A percentile compares a stretch with the other conserved stretches of the same genome.
Conservation (phyloP, 2,113 vertebrate genomes). For the Perca schrenkii region DNA sequence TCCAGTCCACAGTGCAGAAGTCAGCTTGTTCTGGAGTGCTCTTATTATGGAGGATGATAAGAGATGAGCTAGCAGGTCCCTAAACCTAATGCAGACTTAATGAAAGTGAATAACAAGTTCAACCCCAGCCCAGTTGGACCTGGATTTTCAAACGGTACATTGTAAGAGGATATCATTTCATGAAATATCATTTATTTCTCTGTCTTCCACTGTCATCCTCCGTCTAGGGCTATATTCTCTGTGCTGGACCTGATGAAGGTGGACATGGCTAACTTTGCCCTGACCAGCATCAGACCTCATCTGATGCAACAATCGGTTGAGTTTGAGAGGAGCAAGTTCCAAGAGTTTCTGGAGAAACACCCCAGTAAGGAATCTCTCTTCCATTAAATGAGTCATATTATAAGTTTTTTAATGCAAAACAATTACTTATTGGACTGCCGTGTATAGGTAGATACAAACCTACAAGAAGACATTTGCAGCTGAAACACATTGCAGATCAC, state of each 20-base stretch:
- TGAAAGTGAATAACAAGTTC: neutral
- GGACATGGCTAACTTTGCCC: conserved; percentile 97
- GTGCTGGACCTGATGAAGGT: conserved; percentile 97
- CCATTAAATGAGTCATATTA: neutral
- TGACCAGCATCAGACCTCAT: conserved; percentile 94
- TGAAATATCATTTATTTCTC: neutral
- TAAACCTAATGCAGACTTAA: neutral
- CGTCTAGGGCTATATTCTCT: conserved; percentile 90
- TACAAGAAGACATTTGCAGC: neutral
- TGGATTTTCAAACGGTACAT: neutral
- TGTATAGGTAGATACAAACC: neutral
- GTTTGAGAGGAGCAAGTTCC: conserved; percentile 98
- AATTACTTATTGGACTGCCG: neutral
- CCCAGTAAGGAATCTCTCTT: conserved; percentile 86
- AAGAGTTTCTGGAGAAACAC: conserved; percentile 94
- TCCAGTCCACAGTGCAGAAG: neutral
- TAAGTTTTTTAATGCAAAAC: neutral
- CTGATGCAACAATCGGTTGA: conserved; percentile 97
- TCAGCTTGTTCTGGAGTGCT: neutral
- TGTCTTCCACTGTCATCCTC: conserved; percentile 36
- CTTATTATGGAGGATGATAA: neutral
- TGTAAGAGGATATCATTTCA: neutral
- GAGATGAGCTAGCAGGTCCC: neutral
- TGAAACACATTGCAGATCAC: neutral
- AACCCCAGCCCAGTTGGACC: neutral